Evolutionary conservation across 2,113 vertebrate species (phyloP), one percentile per base, ranked within the genome.

Genomic region (Merops nubicus): DNA sequence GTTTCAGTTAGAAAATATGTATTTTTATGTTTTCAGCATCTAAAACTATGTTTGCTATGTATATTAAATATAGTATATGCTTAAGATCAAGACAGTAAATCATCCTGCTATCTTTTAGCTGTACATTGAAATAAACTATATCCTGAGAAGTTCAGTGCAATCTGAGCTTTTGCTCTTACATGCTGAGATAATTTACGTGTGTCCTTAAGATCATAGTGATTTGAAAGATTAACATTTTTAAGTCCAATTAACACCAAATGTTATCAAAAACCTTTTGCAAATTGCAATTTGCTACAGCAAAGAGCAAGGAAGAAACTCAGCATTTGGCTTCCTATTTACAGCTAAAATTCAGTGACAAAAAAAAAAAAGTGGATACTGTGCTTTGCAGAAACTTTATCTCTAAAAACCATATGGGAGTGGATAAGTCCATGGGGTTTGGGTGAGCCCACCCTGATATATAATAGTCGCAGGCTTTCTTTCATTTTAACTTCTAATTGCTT

Each of bases 181-280:
- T 22, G 72, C 88, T 80, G 82, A 85, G 82, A 83, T 94, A 96
- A 96, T 94, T 93, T 94, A 76, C 31, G 50, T 56, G 57, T 76
- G 67, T 93, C 85, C 89, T 95, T 79, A 90, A 90, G 85, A 95
- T 94, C 74, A 59, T 34, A 65, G 38, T 43, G 67, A 91, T 94
- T 88, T 80, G 90, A 50, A 40, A 31, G 7, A 91, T 96, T 85
- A 90, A 88, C 82, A 80, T 96, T 95, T 93, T 91, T 43, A 53
- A 93, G 91, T 88, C 82, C 19, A 94, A 94, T 94, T 95, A 95
- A 80, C 91, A 90, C 62, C 78, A 94, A 97, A 94, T 87, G 81
- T 68, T 96, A 69, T 69, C 69, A 91, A 91, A 96, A 96, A n/a
- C 67, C 59, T 85, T 93, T 94, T 59, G 38, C 59, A 94, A 93